Base-by-base conservation (phyloP, 2,113 vertebrate species). In the Seriola quinqueradiata region DNA sequence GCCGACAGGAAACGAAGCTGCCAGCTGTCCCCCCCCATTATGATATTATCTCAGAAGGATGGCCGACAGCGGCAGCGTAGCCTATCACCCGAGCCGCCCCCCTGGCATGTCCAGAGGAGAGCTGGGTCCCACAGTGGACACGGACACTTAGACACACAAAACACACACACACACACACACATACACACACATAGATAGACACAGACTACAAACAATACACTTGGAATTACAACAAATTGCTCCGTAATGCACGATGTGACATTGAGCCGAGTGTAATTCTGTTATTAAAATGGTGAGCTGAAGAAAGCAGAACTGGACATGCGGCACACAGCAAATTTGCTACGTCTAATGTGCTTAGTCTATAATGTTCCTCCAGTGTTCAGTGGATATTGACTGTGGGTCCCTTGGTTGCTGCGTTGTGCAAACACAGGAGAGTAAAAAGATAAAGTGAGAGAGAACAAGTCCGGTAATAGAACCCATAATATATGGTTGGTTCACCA, bases 1-100 rank as follows among this genome's bases (percentile, higher is more conserved):
- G 73, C 42, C 76, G 94, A 94, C 93, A 93, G 93, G 84, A 92
- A 92, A 93, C 70, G 80, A 90, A 89, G 91, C 90, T 91, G 93
- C 93, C 94, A 94, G 94, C 91, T 92, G 92, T 89, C 88, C 89
- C 85, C 88, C 75, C 83, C 90, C 86, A 89, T 92, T 93, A 92
- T 86, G 81, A 91, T 83, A 89, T 93, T 92, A 92, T 88, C 79
- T 78, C 86, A 79, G 84, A 91, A 88, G 73, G 74, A 92, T 90
- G 85, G 79, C 61, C 72, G 52, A 78, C 77, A 75, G 87, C 71
- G 28, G 82, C 75, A 80, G 74, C 69, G 75, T 79, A 79, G 86
- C 76, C 82, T 38, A 79, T 89, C 88, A 87, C 84, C 78, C 50
- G 19, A 73, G 84, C 68, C 38, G 73, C 70, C 70, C 79, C 28